These are phyloP conservation scores for Otolemur crassicaudatus DNA, from an alignment of 2,797 vertebrate species.

Conservation along the genomic window DNA sequence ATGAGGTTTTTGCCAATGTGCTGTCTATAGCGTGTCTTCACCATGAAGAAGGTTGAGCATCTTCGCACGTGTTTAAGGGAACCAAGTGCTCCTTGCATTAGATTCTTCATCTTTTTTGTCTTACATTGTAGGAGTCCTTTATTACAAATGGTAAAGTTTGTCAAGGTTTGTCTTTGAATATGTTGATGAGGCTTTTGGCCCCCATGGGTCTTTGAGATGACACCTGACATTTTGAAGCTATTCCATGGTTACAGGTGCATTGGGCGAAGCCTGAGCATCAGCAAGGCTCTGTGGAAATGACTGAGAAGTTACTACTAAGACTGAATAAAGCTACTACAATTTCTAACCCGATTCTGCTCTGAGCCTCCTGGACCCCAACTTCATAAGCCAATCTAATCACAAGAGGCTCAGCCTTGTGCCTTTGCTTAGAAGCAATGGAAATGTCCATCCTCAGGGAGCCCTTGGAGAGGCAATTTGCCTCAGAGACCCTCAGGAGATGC, in stretches of 20 bases:
- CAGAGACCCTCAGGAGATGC: background rate
- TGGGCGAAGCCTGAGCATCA: rapidly evolving
- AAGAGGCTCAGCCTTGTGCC: background rate
- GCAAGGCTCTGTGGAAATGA: background rate
- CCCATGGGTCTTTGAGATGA: background rate
- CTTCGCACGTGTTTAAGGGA: background rate
- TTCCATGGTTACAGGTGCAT: rapidly evolving
- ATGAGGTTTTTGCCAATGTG: background rate
- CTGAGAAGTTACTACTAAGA: background rate
- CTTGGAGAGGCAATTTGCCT: background rate
- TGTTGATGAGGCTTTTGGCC: background rate
- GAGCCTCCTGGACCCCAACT: background rate
- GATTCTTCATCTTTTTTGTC: background rate
- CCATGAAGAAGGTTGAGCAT: background rate
- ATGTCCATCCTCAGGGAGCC: background rate
- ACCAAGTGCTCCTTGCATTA: background rate
- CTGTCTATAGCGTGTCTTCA: background rate
- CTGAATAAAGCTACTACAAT: background rate
- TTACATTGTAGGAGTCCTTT: background rate
- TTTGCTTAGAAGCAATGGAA: background rate
- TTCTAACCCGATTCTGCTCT: background rate
- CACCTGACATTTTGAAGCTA: background rate
- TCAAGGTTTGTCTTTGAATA: background rate
- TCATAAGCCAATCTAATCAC: background rate
- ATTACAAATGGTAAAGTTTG: background rate